Evolutionary conservation across 2,113 vertebrate species (phyloP), one percentile per base, ranked within the genome.

Genomic region (Ceyx margarethae): DNA sequence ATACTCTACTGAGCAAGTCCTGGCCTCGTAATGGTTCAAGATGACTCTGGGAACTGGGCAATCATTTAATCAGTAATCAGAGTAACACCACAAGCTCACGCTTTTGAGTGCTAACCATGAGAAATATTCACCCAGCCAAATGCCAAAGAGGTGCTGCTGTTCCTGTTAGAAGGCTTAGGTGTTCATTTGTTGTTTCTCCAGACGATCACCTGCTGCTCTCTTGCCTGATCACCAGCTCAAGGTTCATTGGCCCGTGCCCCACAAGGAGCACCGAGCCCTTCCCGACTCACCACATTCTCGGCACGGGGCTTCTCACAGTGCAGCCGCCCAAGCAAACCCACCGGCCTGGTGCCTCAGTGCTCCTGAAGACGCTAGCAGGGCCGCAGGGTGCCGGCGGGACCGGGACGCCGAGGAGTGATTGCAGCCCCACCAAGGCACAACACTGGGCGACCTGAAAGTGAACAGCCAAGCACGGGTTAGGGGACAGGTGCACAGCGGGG

Each of bases 111-210:
- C 2, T 28, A 10, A 1, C 22, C 7, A 1, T 1, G 4, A 8
- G 10, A 26, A 26, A 23, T 1, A 11, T 5, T 17, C 21, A 7
- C 35, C 42, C 12, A 13, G 7, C 31, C 35, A 3, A 9, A 12
- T 2, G 20, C 17, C 0, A 12, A 9, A 5, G n/a, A 9, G 5
- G 14, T 0, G 9, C 28, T 5, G 46, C 26, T 2, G 48, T 2
- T 9, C 9, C 40, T 10, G 29, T 8, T 5, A 13, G 21, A 18
- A 9, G 14, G 10, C 2, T 45, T 13, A 29, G 1, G 8, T 43
- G 1, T 14, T 9, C n/a, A 3, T 3, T 10, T 1, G 10, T 31
- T 8, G 15, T 40, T 25, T 5, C 67, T 45, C 22, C 51, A n/a
- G 31, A 31, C 3, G 1, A 7, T 3, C 51, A 19, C n/a, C 37